These are phyloP conservation scores for Platygyra sinensis DNA, from an alignment of 64 coral and sea anemone species.

Conservation along the genomic window DNA sequence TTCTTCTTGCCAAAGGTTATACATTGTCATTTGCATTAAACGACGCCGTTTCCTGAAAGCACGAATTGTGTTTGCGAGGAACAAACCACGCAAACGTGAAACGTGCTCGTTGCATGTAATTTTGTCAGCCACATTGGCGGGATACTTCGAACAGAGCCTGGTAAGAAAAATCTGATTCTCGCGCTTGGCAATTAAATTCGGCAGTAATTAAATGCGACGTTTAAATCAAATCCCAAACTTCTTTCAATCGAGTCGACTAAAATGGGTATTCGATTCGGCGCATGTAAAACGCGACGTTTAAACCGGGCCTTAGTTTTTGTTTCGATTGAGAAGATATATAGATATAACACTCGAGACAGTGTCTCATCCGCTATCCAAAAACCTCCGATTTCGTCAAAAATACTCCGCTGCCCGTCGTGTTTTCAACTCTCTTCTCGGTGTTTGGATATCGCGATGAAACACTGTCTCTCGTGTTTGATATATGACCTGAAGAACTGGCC, in stretches of 20 bases:
- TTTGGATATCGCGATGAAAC: too few species aligned
- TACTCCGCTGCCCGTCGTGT: too few species aligned
- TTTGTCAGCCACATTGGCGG: constrained; percentile 21
- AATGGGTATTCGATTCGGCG: background rate
- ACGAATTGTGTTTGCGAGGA: background rate
- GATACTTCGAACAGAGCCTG: background rate
- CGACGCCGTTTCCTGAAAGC: background rate
- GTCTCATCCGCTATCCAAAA: too few species aligned
- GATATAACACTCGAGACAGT: too few species aligned
- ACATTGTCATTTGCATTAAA: background rate
- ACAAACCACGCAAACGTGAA: background rate
- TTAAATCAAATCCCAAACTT: background rate
- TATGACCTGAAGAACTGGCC: too few species aligned
- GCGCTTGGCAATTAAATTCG: background rate
- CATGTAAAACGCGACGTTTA: constrained; percentile 22
- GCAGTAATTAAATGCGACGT: constrained; percentile 6
- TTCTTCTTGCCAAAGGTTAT: constrained; percentile 6
- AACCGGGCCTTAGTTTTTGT: constrained; percentile 17
- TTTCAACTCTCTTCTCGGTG: too few species aligned
- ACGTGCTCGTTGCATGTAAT: background rate
- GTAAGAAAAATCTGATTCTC: background rate
- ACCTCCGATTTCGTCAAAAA: too few species aligned
- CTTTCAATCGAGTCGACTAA: background rate
- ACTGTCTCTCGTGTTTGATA: too few species aligned
- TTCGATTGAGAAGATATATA: too few species aligned